Percentiles rank a stretch among this genome's conserved stretches.
Conservation (phyloP, 2,888 invertebrate genomes). For the Melanchra persicariae region DNA sequence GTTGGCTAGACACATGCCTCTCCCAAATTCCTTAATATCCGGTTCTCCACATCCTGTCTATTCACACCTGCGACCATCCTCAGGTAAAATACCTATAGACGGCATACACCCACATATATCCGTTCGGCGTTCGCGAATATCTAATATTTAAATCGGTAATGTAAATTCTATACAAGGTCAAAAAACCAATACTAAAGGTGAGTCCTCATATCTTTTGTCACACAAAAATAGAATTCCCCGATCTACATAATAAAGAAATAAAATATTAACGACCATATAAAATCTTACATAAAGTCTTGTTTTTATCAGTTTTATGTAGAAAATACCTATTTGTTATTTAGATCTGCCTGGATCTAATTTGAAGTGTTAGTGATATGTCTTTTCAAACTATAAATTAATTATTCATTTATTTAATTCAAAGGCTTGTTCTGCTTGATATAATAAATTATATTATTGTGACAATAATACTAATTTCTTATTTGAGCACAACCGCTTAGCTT, state of each 20-base stretch:
- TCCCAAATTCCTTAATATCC: slow-evolving; percentile 34
- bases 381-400: neutral
- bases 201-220: slow-evolving; percentile 21
- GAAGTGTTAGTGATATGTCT: neutral
- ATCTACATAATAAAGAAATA: slow-evolving; percentile 46
- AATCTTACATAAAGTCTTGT: slow-evolving; percentile 6
- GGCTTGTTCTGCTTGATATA: neutral
- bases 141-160: slow-evolving; percentile 3
- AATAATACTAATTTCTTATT: slow-evolving; percentile 1
- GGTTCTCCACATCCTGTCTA: neutral
- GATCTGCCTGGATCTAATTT: slow-evolving; percentile 17
- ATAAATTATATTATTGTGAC: slow-evolving; percentile 7
- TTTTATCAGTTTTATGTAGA: slow-evolving; percentile 5
- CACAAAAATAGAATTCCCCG: slow-evolving; percentile 10
- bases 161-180: slow-evolving; percentile 19
- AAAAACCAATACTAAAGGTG: slow-evolving; percentile 11
- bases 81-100: neutral
- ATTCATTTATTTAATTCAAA: slow-evolving; percentile 1
- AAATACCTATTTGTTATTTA: neutral
- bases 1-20: neutral
- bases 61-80: slow-evolving; percentile 10
- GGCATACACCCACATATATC: slow-evolving; percentile 13
- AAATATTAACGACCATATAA: slow-evolving; percentile 39
- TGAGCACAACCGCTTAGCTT: neutral
- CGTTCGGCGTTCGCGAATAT: slow-evolving; percentile 6